Evolutionary conservation across 2,113 vertebrate species (phyloP), one percentile per base, ranked within the genome.

Genomic region (Siniperca knerii): DNA sequence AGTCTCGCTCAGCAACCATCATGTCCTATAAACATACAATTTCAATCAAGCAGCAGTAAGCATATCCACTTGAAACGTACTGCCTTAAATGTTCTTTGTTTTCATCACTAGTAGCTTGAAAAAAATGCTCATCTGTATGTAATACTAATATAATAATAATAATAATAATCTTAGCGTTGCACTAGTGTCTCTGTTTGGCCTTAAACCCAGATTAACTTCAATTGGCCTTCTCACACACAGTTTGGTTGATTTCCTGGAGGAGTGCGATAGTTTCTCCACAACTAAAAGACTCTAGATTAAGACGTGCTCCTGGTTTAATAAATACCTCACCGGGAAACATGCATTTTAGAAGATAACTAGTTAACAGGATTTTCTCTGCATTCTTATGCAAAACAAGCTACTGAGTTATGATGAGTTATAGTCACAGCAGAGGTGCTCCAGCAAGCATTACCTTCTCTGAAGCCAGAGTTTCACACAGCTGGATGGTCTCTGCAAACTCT

Each of bases 391-490:
- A 57, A 66, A 42, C 12, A 35, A 29, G 21, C 9, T 25, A 6
- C 15, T 0, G 16, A 46, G 40, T n/a, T 42, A 21, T 42, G 7
- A 12, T 16, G n/a, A n/a, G n/a, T 23, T 50, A 23, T 0, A 60
- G 10, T 68, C 8, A 33, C 33, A 29, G 16, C 55, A 29, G 15
- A 33, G n/a, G 15, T 0, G 33, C 15, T 9, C 18, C 4, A 6
- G 21, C 16, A 55, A 21, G 8, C 8, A 7, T 40, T 87, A 97
- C 97, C 94, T 96, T 97, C 85, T 98, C 97, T 75, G 91, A 75
- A 5, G 92, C 87, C 44, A 97, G 85, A 0, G 60, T 90, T 93
- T 98, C 97, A 95, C 97, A 97, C 60, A 97, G 89, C 52, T 97
- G 95, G 75, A 97, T 86, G 76, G 95, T 96, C 78, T 97, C 97